Evolutionary conservation across 2,113 vertebrate genomes (phyloP).

Genomic region (Puntigrus tetrazona): DNA sequence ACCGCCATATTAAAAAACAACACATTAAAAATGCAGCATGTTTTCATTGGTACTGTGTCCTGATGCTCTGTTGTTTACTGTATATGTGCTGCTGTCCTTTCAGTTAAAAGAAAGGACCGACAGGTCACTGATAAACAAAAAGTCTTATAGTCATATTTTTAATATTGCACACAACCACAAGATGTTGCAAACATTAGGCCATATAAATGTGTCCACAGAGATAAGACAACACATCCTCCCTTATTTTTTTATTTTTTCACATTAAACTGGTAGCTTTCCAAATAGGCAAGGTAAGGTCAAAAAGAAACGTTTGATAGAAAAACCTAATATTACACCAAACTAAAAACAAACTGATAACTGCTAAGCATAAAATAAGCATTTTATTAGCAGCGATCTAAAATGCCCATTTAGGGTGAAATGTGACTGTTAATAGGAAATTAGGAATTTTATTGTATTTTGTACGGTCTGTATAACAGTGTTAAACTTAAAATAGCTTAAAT

Average conservation of each 20-base stretch:
- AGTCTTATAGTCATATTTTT: background rate
- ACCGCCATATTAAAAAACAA: too few species aligned
- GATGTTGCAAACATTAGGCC: background rate
- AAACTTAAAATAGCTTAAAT: background rate
- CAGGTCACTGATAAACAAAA: too few species aligned
- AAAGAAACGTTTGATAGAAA: too few species aligned
- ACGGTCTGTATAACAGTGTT: background rate
- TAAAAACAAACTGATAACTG: too few species aligned
- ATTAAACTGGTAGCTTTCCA: background rate
- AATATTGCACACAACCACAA: background rate
- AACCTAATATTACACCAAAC: too few species aligned
- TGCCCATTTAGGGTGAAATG: too few species aligned
- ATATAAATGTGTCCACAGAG: background rate
- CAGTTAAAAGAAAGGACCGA: too few species aligned
- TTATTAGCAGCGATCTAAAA: too few species aligned
- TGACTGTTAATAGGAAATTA: background rate
- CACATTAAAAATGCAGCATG: too few species aligned
- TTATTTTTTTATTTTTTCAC: background rate
- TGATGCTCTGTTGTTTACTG: conserved; percentile 13
- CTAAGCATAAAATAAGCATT: too few species aligned
- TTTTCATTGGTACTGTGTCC: background rate
- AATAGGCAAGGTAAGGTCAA: too few species aligned
- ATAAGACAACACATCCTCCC: background rate
- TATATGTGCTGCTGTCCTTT: too few species aligned
- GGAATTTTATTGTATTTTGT: background rate